phyloP scores from a whole-genome alignment of 2,113 vertebrate species.

The Porphyrio hochstetteri region DNA sequence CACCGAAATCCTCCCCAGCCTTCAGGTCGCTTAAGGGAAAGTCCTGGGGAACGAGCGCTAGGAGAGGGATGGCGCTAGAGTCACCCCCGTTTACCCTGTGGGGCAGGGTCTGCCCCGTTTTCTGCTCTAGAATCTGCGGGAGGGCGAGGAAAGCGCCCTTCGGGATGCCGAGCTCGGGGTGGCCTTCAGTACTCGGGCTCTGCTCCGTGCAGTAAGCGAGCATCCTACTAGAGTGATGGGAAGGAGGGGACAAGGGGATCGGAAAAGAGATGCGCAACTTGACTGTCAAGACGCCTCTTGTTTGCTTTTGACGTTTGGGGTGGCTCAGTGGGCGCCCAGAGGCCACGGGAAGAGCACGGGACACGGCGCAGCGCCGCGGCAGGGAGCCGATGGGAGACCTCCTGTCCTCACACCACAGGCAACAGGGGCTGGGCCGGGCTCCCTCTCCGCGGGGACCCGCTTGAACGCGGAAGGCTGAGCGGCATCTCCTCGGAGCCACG shows the following conservation, averaged over 20 bases:
- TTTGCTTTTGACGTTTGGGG: neutral
- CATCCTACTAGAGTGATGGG: neutral
- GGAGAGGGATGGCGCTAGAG: neutral
- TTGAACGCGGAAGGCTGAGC: neutral
- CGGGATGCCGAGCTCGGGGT: neutral
- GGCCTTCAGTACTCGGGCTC: neutral
- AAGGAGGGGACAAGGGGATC: neutral
- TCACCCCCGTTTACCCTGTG: neutral
- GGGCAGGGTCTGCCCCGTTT: neutral
- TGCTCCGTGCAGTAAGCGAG: neutral
- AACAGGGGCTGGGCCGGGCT: neutral
- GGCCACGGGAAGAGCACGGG: too few relatives aligned
- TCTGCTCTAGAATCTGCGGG: neutral
- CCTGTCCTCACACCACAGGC: neutral
- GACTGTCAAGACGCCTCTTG: too few relatives aligned
- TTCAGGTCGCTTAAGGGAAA: neutral
- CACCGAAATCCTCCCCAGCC: neutral
- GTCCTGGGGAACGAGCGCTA: fast-evolving
- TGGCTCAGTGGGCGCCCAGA: too few relatives aligned
- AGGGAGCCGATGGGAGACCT: neutral
- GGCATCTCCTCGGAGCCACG: neutral
- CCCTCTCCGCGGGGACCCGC: neutral
- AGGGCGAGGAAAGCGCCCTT: neutral
- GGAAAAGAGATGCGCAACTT: neutral
- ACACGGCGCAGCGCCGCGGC: neutral